Conservation (phyloP, 2,113 vertebrate genomes). For the Acinonyx jubatus region DNA sequence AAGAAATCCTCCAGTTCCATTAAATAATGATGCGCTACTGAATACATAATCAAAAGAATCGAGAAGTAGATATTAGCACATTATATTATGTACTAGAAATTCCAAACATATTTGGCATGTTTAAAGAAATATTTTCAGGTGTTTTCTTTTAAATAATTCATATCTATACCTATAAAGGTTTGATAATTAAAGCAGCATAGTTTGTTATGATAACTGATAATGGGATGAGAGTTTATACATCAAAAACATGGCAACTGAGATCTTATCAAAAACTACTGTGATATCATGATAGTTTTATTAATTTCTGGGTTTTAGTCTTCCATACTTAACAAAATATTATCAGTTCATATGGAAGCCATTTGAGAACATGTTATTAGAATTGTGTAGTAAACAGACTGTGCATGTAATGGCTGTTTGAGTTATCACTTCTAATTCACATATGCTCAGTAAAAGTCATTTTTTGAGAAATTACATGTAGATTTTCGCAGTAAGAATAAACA, state of each 20-base stretch:
- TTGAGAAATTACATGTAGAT: not conserved
- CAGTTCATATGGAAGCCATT: not conserved
- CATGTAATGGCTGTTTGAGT: not conserved
- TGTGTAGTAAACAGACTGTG: conserved; percentile 13
- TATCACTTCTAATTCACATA: conserved; percentile 1
- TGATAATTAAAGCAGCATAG: conserved; percentile 17
- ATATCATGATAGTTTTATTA: conserved; percentile 24
- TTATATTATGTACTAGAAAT: not conserved
- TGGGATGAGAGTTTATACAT: not conserved
- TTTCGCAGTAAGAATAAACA: conserved; percentile 11
- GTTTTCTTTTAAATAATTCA: conserved; percentile 11
- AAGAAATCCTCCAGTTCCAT: not conserved
- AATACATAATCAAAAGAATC: conserved; percentile 20
- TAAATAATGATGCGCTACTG: not conserved
- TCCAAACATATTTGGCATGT: not conserved
- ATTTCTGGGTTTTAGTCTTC: conserved; percentile 27
- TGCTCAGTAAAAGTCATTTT: not conserved
- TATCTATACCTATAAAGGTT: not conserved
- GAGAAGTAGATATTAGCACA: not conserved
- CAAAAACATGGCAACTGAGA: not conserved
- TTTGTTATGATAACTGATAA: not conserved
- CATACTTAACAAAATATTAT: not conserved
- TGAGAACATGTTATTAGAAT: not conserved
- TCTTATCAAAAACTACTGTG: not conserved
- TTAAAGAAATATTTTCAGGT: not conserved